Evolutionary conservation across 2,113 vertebrate genomes (phyloP), one percentile per base, ranked within the genome.

Genomic region (Lipotes vexillifer): DNA sequence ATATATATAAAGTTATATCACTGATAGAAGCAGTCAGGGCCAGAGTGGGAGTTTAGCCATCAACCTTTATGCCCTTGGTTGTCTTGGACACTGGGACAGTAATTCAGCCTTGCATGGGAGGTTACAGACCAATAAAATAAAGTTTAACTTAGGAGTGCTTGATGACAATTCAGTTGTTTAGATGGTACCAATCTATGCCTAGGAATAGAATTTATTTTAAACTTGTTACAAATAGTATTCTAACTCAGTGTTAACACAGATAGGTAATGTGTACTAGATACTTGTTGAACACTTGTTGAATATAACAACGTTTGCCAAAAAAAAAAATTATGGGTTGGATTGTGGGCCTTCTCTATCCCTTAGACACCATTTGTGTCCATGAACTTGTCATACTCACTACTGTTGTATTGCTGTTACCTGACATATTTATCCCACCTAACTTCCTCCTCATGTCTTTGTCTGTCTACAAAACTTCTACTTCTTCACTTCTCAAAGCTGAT

Each of bases 181-280:
- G 3, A 66, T n/a, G 25, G 13, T 14, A 75, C 21, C 31, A 82
- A 38, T 66, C 31, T 68, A 33, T 78, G 38, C 25, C 88, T 83
- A 74, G 57, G 46, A 68, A 93, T 27, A 93, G 49, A 90, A 72
- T 86, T 89, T 78, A 96, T 93, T 78, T 87, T 83, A 49, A 87
- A 80, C n/a, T 97, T 83, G 9, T 93, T 93, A 23, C 68, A 87
- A 90, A 44, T 72, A 27, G 61, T 72, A 74, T 72, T 81, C 25
- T 65, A 83, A 87, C 33, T 69, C 85, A 78, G 1, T 75, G 33
- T 59, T 97, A 93, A 77, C 38, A 27, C n/a, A 69, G 21, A 46
- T 77, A 80, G 12, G 41, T 23, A 29, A 65, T 89, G 13, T 69
- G 57, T 87, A 66, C 65, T 72, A 66, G 4, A 27, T 27, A 49